Percentiles rank a stretch among this genome's conserved stretches.
These are phyloP conservation scores for Rattus rattus DNA, from an alignment of 2,113 vertebrate species.

Conservation along the genomic window DNA sequence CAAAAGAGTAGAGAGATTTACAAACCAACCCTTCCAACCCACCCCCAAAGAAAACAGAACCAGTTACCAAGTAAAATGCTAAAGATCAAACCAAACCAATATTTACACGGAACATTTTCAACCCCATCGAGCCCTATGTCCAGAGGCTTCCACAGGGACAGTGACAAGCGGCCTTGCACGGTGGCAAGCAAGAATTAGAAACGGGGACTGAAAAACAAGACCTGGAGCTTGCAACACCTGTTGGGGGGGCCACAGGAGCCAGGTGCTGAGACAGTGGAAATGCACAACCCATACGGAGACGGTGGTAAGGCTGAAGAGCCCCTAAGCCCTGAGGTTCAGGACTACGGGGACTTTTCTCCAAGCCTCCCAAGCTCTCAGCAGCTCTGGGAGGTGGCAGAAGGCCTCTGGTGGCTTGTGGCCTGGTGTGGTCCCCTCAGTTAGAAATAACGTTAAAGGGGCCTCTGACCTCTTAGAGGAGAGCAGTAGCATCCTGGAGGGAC, in stretches of 20 bases:
- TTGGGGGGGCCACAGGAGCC: slow-evolving; percentile 7
- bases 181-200: slow-evolving; percentile 71
- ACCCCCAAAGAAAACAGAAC: slow-evolving; percentile 74
- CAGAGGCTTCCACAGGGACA: slow-evolving; percentile 61
- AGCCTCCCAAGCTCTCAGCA: slow-evolving; percentile 27
- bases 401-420: slow-evolving; percentile 73
- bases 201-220: slow-evolving; percentile 61
- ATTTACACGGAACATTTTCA: slow-evolving; percentile 85
- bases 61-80: slow-evolving; percentile 85
- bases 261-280: slow-evolving; percentile 18
- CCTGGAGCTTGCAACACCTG: neutral
- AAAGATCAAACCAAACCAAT: slow-evolving; percentile 80
- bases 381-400: slow-evolving; percentile 68
- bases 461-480: slow-evolving; percentile 32
- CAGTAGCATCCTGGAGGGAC: neutral
- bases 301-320: slow-evolving; percentile 69
- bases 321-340: neutral
- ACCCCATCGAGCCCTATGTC: slow-evolving; percentile 55
- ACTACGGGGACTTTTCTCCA: slow-evolving; percentile 40
- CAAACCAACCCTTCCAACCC: slow-evolving; percentile 77
- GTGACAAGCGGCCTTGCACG: slow-evolving; percentile 48
- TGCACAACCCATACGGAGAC: slow-evolving; percentile 43
- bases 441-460: neutral
- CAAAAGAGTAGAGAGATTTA: slow-evolving; percentile 84
- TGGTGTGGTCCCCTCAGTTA: slow-evolving; percentile 55